Percentiles rank a stretch among this genome's conserved stretches.
Evolutionary conservation across 2,888 invertebrate genomes (phyloP).

Genomic region (Andrena chrysosceles): DNA sequence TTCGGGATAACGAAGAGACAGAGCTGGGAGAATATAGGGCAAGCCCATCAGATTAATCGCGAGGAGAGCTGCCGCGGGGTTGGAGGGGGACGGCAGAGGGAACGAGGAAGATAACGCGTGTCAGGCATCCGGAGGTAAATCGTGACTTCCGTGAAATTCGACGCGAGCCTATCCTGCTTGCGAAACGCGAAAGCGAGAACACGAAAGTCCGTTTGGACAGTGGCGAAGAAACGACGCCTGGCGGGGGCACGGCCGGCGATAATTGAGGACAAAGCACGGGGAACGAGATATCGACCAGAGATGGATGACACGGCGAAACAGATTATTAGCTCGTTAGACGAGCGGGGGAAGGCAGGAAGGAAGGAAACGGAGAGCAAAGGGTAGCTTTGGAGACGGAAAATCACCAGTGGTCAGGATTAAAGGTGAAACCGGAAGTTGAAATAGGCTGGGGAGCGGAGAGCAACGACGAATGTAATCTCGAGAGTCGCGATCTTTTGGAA

Average conservation of each 20-base stretch:
- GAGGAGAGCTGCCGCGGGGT: background rate
- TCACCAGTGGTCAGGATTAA: background rate
- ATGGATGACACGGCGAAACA: background rate
- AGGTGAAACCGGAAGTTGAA: background rate
- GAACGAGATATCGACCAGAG: background rate
- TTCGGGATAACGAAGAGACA: slow-evolving; percentile 26
- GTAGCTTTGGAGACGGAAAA: background rate
- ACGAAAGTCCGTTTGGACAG: slow-evolving; percentile 22
- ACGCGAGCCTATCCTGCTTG: slow-evolving; percentile 33
- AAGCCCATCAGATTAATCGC: slow-evolving; percentile 35
- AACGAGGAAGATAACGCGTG: slow-evolving; percentile 50
- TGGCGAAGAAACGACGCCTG: slow-evolving; percentile 12
- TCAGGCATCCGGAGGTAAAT: slow-evolving; percentile 59
- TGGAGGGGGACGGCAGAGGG: background rate
- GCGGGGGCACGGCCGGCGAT: background rate
- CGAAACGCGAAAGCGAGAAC: slow-evolving; percentile 24
- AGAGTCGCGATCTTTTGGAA: slow-evolving; percentile 59
- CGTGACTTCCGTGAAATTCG: slow-evolving; percentile 57
- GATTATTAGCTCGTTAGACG: slow-evolving; percentile 18
- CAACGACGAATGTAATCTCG: slow-evolving; percentile 72
- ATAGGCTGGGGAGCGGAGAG: background rate
- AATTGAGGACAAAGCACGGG: background rate
- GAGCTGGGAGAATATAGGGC: slow-evolving; percentile 22
- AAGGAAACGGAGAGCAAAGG: background rate
- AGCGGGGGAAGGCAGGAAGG: background rate